Conservation (phyloP, 2,888 invertebrate genomes). For the Bembecia ichneumoniformis region DNA sequence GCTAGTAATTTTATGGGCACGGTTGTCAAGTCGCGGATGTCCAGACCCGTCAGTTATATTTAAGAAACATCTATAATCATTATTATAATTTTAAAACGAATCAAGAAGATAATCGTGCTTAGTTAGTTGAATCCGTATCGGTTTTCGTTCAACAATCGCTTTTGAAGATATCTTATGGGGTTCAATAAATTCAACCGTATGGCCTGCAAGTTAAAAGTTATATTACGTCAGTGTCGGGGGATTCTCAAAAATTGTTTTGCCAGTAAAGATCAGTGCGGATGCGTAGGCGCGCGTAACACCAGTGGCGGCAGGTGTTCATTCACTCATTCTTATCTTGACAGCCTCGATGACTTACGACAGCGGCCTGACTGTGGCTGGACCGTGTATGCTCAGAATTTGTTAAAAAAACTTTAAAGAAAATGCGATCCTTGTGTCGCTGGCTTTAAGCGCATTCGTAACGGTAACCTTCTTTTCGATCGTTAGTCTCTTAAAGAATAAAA, state of each 20-base stretch:
- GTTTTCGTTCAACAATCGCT: slow-evolving; percentile 34
- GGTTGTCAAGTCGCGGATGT: slow-evolving; percentile 42
- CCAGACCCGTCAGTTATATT: slow-evolving; percentile 49
- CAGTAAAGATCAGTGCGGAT: slow-evolving; percentile 31
- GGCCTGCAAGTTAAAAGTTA: slow-evolving; percentile 22
- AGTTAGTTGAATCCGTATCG: slow-evolving; percentile 41
- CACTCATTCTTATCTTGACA: slow-evolving; percentile 71
- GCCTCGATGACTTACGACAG: slow-evolving; percentile 67
- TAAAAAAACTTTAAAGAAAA: slow-evolving; percentile 25
- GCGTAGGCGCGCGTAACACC: slow-evolving; percentile 67
- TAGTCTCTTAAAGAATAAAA: slow-evolving; percentile 48
- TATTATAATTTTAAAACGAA: slow-evolving; percentile 64
- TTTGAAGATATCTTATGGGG: slow-evolving; percentile 16
- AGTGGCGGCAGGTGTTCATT: slow-evolving; percentile 69
- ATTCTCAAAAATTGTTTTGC: slow-evolving; percentile 36
- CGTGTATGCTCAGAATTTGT: slow-evolving; percentile 57
- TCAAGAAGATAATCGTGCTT: slow-evolving; percentile 53
- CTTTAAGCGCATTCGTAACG: slow-evolving; percentile 67
- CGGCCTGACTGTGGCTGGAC: slow-evolving; percentile 39
- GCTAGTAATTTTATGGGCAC: neutral
- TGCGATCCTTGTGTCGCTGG: slow-evolving; percentile 48
- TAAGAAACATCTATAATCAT: slow-evolving; percentile 62
- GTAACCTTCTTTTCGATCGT: slow-evolving; percentile 56
- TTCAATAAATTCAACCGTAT: slow-evolving; percentile 34
- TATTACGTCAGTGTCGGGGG: slow-evolving; percentile 15